These are phyloP conservation scores for Myrmophylax atrothorax DNA, from an alignment of 2,113 vertebrate species.

Conservation along the genomic window DNA sequence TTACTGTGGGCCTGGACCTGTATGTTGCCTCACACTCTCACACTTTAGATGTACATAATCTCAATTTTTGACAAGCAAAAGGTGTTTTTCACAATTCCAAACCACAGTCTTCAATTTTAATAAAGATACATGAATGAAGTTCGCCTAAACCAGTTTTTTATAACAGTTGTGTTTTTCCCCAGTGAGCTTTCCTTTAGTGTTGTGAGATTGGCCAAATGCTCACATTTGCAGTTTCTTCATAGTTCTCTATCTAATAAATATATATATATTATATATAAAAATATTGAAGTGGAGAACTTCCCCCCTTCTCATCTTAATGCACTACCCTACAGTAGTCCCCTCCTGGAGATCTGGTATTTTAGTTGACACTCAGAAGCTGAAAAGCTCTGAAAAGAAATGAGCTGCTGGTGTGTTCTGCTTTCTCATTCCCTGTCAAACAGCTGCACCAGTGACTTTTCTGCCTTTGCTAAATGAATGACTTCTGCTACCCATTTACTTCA, in stretches of 20 bases:
- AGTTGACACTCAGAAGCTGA: background rate
- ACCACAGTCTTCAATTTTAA: background rate
- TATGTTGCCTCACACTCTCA: background rate
- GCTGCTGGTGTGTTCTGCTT: background rate
- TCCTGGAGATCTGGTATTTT: background rate
- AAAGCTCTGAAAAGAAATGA: background rate
- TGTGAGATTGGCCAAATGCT: background rate
- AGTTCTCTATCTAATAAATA: background rate
- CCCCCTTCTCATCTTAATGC: background rate
- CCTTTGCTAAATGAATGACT: background rate
- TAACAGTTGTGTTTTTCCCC: background rate
- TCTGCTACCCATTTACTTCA: background rate
- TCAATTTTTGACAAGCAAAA: background rate
- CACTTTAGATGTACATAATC: background rate
- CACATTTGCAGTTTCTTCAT: rapidly evolving
- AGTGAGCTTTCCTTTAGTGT: background rate
- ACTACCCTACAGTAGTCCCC: background rate
- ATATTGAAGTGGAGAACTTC: background rate
- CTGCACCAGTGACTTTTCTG: background rate
- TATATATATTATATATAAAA: background rate
- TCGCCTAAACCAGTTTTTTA: background rate
- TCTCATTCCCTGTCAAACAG: background rate
- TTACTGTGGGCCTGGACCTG: background rate
- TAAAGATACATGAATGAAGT: background rate
- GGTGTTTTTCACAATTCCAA: background rate